Conservation (phyloP, 1,140 invertebrate species). For the Lethrus apterus region DNA sequence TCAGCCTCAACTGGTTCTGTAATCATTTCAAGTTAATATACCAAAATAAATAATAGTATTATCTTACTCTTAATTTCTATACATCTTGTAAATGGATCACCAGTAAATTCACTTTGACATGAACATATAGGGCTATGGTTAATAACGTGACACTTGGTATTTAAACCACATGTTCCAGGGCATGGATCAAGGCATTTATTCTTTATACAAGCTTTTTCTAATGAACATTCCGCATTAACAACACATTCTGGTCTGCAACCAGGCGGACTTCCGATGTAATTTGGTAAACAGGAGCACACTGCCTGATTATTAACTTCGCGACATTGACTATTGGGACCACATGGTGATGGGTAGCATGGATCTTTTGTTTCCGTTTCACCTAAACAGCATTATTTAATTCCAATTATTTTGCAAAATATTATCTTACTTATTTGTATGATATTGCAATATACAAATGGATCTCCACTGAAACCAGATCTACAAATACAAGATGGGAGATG, state of each 20-base stretch:
- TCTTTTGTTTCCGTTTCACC: constrained; percentile 44
- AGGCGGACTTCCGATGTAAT: constrained; percentile 58
- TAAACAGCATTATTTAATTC: too few relatives aligned
- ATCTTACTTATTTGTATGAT: constrained; percentile 25
- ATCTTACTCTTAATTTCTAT: constrained; percentile 47
- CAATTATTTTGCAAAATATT: too few relatives aligned
- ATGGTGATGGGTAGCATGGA: constrained; percentile 54
- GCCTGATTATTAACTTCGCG: constrained; percentile 46
- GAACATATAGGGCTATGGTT: constrained; percentile 56
- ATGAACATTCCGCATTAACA: constrained; percentile 70
- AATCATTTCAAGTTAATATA: constrained; percentile 14
- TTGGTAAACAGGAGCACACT: constrained; percentile 52
- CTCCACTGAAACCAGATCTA: constrained; percentile 56
- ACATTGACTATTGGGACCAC: constrained; percentile 61
- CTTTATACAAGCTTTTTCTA: constrained; percentile 62
- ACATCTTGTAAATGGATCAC: constrained; percentile 51
- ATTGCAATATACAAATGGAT: constrained; percentile 54
- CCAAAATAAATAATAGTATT: constrained; percentile 25
- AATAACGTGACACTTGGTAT: constrained; percentile 65
- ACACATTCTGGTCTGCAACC: constrained; percentile 77
- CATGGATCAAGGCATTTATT: constrained; percentile 72
- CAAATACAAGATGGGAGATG: constrained; percentile 69
- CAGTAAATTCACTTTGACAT: constrained; percentile 45
- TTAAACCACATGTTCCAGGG: constrained; percentile 63
- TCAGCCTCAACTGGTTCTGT: constrained; percentile 6